Conservation (phyloP, 1,140 invertebrate species). For the Drosophila miranda region DNA sequence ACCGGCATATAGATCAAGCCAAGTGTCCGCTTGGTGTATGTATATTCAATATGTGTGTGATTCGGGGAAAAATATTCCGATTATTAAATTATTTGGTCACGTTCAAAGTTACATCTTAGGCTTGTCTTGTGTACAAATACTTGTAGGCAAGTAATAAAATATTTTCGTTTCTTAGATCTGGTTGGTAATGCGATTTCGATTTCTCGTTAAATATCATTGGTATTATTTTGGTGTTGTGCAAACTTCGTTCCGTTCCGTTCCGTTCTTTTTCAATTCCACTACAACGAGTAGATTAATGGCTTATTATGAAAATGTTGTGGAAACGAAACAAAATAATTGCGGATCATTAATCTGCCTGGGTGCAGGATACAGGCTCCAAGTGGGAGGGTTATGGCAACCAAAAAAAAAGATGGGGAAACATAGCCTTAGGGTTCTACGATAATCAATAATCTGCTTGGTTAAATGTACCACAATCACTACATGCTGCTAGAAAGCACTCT, state of each 20-base stretch:
- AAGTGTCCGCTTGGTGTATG: slow-evolving; percentile 50
- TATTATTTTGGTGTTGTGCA: slow-evolving; percentile 34
- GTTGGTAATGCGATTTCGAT: slow-evolving; percentile 39
- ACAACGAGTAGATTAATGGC: slow-evolving; percentile 28
- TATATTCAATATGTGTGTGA: slow-evolving; percentile 57
- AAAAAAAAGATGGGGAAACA: slow-evolving; percentile 4
- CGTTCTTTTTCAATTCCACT: slow-evolving; percentile 56
- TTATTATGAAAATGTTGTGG: slow-evolving; percentile 1
- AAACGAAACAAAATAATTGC: background rate
- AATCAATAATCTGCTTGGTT: slow-evolving; percentile 46
- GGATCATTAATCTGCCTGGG: background rate
- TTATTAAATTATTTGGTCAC: slow-evolving; percentile 80
- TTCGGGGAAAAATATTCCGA: slow-evolving; percentile 61
- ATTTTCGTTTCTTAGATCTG: slow-evolving; percentile 36
- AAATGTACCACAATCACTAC: slow-evolving; percentile 72
- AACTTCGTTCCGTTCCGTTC: slow-evolving; percentile 19
- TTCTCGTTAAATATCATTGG: slow-evolving; percentile 41
- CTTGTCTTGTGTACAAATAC: slow-evolving; percentile 75
- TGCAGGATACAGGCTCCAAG: background rate
- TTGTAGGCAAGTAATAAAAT: slow-evolving; percentile 78
- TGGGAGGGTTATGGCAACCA: background rate
- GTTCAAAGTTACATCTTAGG: slow-evolving; percentile 70
- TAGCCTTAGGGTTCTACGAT: slow-evolving; percentile 26
- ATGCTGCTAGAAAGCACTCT: slow-evolving; percentile 69
- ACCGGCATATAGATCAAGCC: slow-evolving; percentile 15